These are phyloP conservation scores for Caerostris darwini DNA, from an alignment of 1,140 invertebrate genomes.

Conservation along the genomic window DNA sequence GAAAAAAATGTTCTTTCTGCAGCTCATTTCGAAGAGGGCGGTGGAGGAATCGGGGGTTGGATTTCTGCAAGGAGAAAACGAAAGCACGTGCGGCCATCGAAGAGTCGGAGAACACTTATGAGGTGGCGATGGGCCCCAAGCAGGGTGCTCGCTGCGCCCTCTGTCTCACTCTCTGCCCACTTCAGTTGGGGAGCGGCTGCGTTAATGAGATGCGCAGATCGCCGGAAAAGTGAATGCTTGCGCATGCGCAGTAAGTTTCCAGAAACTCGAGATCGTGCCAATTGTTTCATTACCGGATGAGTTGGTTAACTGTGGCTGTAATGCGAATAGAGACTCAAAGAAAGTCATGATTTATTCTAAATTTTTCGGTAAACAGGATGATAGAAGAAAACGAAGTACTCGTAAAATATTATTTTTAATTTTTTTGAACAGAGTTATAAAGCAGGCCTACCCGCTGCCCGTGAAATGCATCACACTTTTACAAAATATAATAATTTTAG, in stretches of 20 bases:
- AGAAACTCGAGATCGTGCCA: no score
- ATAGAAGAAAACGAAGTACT: no score
- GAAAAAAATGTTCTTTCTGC: neutral
- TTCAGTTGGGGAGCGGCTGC: neutral
- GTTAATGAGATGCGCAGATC: neutral
- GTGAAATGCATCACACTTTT: no score
- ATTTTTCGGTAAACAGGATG: no score
- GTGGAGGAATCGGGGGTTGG: neutral
- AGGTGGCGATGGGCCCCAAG: neutral
- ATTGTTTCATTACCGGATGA: no score
- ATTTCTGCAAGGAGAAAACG: constrained; percentile 24
- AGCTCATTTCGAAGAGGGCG: neutral
- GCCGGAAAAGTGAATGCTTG: neutral
- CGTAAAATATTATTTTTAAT: no score
- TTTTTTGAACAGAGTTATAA: no score
- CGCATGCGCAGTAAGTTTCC: neutral
- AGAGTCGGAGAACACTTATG: neutral
- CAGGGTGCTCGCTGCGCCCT: neutral
- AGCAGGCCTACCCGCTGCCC: no score
- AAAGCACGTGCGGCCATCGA: constrained; percentile 35
- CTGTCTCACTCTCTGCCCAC: neutral
- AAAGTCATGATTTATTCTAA: no score
- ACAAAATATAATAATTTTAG: no score
- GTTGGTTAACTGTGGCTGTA: no score
- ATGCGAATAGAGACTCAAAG: no score